Evolutionary conservation across 2,113 vertebrate genomes (phyloP).

Genomic region (Colistium nudipinnis): DNA sequence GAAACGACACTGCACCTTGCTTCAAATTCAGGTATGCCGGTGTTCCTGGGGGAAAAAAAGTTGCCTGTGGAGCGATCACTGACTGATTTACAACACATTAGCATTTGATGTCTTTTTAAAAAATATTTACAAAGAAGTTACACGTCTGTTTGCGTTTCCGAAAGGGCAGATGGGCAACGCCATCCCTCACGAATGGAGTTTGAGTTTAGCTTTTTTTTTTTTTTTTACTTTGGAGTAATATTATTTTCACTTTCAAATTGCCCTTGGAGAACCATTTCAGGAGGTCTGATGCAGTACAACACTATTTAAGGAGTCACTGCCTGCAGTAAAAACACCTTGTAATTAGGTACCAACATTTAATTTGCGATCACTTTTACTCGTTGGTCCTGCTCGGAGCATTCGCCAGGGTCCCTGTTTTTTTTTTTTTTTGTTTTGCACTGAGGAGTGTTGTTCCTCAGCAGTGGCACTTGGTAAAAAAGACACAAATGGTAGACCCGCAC

Average conservation of each 20-base stretch:
- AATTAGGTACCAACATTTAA: neutral
- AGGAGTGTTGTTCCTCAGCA: constrained; percentile 41
- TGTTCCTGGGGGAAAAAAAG: too few relatives aligned
- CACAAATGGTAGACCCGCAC: too few relatives aligned
- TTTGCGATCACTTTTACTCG: neutral
- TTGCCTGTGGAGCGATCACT: too few relatives aligned
- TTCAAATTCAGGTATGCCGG: too few relatives aligned
- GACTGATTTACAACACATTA: neutral
- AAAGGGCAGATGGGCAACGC: neutral
- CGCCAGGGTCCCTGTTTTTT: constrained; percentile 36
- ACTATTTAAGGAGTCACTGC: constrained; percentile 4
- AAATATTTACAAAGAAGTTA: neutral
- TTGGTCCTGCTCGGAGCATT: neutral
- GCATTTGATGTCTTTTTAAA: neutral
- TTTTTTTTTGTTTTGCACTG: constrained; percentile 34
- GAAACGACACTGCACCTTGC: neutral
- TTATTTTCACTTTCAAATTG: neutral
- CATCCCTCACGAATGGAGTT: neutral
- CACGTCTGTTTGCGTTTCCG: neutral
- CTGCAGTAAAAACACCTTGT: neutral
- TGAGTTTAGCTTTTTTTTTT: neutral
- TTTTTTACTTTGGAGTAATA: too few relatives aligned
- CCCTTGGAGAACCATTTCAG: neutral
- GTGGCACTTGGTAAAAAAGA: constrained; percentile 4
- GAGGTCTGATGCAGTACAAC: neutral